Percentiles rank a stretch among this genome's conserved stretches.
These are phyloP conservation scores for Ferdinandea cuprea DNA, from an alignment of 2,888 invertebrate species.

Conservation along the genomic window DNA sequence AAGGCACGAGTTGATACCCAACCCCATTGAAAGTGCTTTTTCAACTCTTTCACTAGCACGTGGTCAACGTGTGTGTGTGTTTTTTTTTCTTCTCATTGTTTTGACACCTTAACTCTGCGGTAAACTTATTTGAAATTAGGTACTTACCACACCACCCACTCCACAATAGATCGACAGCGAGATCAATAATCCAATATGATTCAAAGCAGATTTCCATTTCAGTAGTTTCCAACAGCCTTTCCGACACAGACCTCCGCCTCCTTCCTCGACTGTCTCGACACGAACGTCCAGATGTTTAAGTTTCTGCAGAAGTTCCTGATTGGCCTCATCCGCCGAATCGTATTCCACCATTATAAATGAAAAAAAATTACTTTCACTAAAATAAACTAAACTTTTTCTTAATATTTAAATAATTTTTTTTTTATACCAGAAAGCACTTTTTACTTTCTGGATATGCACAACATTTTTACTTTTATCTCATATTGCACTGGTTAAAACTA, in stretches of 20 bases:
- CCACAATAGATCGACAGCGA: slow-evolving; percentile 91
- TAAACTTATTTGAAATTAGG: not conserved
- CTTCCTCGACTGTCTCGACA: slow-evolving; percentile 78
- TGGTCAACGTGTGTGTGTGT: not conserved
- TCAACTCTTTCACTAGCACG: slow-evolving; percentile 12
- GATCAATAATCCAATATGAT: slow-evolving; percentile 89
- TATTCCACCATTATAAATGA: slow-evolving; percentile 79
- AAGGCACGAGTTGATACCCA: slow-evolving; percentile 43
- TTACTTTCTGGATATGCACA: slow-evolving; percentile 38
- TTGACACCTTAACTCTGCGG: not conserved
- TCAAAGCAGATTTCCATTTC: slow-evolving; percentile 86
- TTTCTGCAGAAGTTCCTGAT: slow-evolving; percentile 81
- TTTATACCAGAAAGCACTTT: slow-evolving; percentile 20
- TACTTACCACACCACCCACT: slow-evolving; percentile 91
- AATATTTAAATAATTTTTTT: slow-evolving; percentile 2
- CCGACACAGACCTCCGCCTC: slow-evolving; percentile 80
- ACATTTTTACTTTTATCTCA: slow-evolving; percentile 31
- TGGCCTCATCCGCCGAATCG: slow-evolving; percentile 81
- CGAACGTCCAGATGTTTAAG: slow-evolving; percentile 82
- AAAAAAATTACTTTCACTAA: slow-evolving; percentile 6
- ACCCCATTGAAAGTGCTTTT: too few species aligned
- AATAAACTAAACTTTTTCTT: not conserved
- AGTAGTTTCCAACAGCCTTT: slow-evolving; percentile 84
- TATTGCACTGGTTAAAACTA: slow-evolving; percentile 6
- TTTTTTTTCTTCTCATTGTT: too few species aligned